Percentiles rank a stretch among this genome's conserved stretches.
These are phyloP conservation scores for Indicator indicator DNA, from an alignment of 2,113 vertebrate genomes.

Conservation along the genomic window DNA sequence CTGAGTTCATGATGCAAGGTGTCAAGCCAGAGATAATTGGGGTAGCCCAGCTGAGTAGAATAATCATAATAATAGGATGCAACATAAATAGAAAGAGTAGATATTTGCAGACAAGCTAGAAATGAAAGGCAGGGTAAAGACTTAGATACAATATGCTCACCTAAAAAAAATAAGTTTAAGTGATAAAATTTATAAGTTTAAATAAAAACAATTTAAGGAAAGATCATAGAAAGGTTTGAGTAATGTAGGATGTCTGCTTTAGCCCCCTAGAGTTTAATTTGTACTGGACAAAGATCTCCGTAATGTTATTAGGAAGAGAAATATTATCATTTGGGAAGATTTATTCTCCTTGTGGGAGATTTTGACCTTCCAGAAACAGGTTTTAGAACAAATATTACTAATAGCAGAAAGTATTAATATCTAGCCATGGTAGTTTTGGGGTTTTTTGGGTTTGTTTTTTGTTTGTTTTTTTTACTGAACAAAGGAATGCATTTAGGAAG, in stretches of 20 bases:
- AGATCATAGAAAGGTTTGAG: not conserved
- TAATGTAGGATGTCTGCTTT: constrained; percentile 14
- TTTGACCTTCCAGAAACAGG: constrained; percentile 35
- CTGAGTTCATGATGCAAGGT: not conserved
- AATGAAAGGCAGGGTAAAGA: not conserved
- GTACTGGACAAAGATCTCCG: not conserved
- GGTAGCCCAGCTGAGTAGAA: not conserved
- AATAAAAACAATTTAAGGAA: not conserved
- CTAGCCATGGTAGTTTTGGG: not conserved
- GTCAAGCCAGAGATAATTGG: not conserved
- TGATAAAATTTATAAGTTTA: not conserved
- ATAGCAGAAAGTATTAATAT: not conserved
- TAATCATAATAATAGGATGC: not conserved
- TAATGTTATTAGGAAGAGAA: constrained; percentile 52
- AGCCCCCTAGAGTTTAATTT: constrained; percentile 58
- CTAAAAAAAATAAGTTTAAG: not conserved
- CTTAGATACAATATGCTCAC: not conserved
- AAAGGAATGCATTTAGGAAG: not conserved
- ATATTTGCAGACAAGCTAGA: not conserved
- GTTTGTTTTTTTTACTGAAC: not conserved
- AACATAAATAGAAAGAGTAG: not conserved
- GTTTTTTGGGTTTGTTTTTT: too few species aligned
- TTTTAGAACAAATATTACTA: constrained; percentile 43
- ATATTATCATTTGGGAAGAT: constrained; percentile 53
- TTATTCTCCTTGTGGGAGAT: constrained; percentile 27